Percentiles rank a stretch among this genome's conserved stretches.
Conservation (phyloP, 2,888 invertebrate species). For the Apoderus coryli region DNA sequence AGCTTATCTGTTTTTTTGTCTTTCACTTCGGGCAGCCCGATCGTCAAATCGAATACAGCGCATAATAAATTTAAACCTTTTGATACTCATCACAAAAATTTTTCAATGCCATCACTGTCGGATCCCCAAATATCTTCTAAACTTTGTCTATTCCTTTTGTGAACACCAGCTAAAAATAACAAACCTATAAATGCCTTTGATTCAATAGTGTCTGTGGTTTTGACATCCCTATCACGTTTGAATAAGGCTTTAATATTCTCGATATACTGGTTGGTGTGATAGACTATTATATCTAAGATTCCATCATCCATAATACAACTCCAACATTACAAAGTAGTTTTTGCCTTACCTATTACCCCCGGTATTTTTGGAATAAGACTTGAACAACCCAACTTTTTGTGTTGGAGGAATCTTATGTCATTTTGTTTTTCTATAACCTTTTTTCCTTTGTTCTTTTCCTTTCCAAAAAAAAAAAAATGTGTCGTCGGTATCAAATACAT, state of each 20-base stretch:
- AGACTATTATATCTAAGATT: conserved; percentile 1
- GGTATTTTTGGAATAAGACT: conserved; percentile 5
- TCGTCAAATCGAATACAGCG: conserved; percentile 19
- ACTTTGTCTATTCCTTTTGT: conserved; percentile 16
- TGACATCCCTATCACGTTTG: conserved; percentile 3
- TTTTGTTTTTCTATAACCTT: conserved; percentile 4
- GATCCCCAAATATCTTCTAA: conserved; percentile 20
- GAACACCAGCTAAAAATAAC: conserved; percentile 16
- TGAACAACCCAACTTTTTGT: conserved; percentile 1
- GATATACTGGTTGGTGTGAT: conserved; percentile 1
- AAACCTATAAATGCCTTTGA: conserved; percentile 7
- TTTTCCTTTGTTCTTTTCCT: too few relatives aligned
- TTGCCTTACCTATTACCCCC: conserved; percentile 2
- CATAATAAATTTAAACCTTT: conserved; percentile 18
- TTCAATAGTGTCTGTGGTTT: conserved; percentile 5
- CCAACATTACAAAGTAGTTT: not conserved
- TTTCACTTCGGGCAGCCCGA: conserved; percentile 12
- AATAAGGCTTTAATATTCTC: not conserved
- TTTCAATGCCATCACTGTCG: conserved; percentile 19
- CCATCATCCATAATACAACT: not conserved
- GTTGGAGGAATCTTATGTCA: conserved; percentile 2
- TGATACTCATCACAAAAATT: conserved; percentile 20
- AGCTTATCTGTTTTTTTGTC: conserved; percentile 9
- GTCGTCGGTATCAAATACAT: conserved; percentile 3
- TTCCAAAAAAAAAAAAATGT: conserved; percentile 4